Evolutionary conservation across 2,797 vertebrate genomes (phyloP).

Genomic region (Eutrigla gurnardus): DNA sequence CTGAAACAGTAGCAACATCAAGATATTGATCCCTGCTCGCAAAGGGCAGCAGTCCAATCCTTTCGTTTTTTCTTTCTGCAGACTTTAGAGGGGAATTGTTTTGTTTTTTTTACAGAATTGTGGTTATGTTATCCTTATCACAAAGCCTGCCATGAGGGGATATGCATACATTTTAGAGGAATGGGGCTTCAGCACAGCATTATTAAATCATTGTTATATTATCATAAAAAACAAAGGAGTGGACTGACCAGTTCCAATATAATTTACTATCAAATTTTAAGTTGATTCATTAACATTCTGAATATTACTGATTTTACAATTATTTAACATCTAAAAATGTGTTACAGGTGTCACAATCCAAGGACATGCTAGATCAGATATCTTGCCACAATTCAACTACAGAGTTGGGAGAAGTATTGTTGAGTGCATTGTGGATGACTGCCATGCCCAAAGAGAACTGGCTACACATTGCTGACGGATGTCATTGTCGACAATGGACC

Average conservation of each 20-base stretch:
- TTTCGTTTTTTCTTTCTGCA: slow-evolving; percentile 17
- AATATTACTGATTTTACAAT: background rate
- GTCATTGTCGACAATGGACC: no score
- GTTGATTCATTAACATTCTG: background rate
- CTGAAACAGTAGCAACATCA: slow-evolving; percentile 73
- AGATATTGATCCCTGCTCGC: slow-evolving; percentile 67
- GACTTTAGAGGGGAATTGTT: background rate
- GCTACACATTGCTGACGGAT: no score
- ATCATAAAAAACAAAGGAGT: background rate
- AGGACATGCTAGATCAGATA: no score
- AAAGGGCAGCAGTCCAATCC: slow-evolving; percentile 42
- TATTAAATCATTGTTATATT: background rate
- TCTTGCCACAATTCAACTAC: no score
- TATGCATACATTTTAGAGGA: background rate
- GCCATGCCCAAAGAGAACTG: no score
- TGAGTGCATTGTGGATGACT: no score
- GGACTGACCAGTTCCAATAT: background rate
- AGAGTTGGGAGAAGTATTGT: no score
- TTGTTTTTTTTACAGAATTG: background rate
- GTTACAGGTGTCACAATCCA: no score
- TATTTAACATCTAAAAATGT: background rate
- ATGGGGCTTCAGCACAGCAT: background rate
- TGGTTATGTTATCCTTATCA: background rate
- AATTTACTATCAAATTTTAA: background rate
- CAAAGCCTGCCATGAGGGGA: background rate